phyloP scores from a whole-genome alignment of 2,113 vertebrate species.

The Lepus americanus region DNA sequence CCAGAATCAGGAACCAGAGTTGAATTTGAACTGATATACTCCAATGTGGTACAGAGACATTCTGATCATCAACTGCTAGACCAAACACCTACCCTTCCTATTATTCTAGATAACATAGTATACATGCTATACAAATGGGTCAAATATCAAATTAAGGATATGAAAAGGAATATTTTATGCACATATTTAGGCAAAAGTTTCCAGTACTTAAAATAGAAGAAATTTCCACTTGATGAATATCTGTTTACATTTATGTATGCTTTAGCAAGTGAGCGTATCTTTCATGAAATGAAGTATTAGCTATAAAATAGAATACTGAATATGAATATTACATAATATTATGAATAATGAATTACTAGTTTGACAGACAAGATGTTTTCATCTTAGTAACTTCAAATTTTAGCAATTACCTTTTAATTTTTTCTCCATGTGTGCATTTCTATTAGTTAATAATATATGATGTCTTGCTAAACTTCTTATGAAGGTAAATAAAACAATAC shows the following conservation, averaged over 20 bases:
- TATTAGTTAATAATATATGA: background rate
- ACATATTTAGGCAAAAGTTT: background rate
- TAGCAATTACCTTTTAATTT: background rate
- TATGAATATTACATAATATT: too few relatives aligned
- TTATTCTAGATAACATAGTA: background rate
- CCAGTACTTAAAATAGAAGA: background rate
- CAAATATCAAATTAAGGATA: background rate
- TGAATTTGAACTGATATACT: too few relatives aligned
- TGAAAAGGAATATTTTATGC: background rate
- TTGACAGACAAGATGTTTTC: background rate
- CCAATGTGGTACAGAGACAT: too few relatives aligned
- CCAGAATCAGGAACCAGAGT: too few relatives aligned
- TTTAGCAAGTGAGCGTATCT: background rate
- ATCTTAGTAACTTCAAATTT: background rate
- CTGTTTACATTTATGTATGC: background rate
- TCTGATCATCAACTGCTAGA: too few relatives aligned
- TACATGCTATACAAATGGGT: background rate
- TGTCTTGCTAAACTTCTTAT: slow-evolving; percentile 61
- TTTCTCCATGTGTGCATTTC: slow-evolving; percentile 15
- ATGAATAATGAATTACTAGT: background rate
- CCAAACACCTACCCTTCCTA: background rate
- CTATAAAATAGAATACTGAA: background rate
- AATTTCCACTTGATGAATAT: background rate
- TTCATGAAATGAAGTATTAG: background rate
- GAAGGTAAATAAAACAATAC: slow-evolving; percentile 42